Base-by-base conservation (phyloP, 2,113 vertebrate genomes). In the Crotalus horridus region DNA sequence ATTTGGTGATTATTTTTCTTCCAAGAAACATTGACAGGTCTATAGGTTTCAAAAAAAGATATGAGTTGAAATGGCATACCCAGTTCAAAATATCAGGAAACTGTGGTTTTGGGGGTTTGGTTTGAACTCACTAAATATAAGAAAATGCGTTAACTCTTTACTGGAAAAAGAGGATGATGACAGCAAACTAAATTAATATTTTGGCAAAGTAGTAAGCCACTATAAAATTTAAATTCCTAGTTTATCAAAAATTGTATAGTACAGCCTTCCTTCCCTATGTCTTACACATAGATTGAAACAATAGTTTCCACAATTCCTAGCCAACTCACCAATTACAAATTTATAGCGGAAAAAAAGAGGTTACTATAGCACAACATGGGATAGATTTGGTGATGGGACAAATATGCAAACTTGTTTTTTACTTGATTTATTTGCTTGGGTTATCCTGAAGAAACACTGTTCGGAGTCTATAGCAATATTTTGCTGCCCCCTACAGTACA, bases 401-500 rank as follows among this genome's bases (percentile, higher is more conserved):
- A 2, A 1, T 33, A 0, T 64, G 20, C 3, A 55, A 51, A 26
- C 0, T 93, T 93, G 85, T 43, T 29, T 93, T 90, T 94, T 29
- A 53, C 4, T 87, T 61, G 9, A 92, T 92, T 54, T 46, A 55
- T 93, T 43, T 95, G 43, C 12, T 17, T 15, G 93, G 64, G 17
- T 17, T 93, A 1, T 91, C 7, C 46, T 53, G 23, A 87, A 90
- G 85, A 3, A 4, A 86, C 48, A 1, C 48, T 0, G 0, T 81
- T 1, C 56, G 0, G 90, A 90, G 90, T 92, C 51, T 15, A 94
- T 26, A 6, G 8, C 93, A 87, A 93, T 91, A 81, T 94, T 97
- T 88, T 97, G 87, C 97, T 97, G 97, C 97, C 96, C 96, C 90
- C 97, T 97, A 96, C 95, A 95, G 97, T 89, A 29, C 74, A 0